Percentiles rank a stretch among this genome's conserved stretches.
Evolutionary conservation across 2,113 vertebrate genomes (phyloP).

Genomic region (Nestor notabilis): DNA sequence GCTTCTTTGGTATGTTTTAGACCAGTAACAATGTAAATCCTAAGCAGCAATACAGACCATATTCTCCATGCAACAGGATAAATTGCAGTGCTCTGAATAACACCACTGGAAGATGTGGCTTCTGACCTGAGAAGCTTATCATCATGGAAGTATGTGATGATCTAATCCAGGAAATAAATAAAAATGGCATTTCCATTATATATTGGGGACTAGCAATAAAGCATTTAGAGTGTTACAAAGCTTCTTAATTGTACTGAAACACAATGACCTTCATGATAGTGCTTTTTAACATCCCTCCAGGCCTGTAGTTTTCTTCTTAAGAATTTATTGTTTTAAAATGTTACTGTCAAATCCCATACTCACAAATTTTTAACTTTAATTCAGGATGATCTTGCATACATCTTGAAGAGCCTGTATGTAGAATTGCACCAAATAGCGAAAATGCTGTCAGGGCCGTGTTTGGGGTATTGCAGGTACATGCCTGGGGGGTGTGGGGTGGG

Average conservation of each 20-base stretch:
- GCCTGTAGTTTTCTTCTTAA: neutral
- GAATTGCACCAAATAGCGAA: neutral
- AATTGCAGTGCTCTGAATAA: neutral
- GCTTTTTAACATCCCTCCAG: neutral
- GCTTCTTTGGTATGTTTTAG: neutral
- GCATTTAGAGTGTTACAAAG: neutral
- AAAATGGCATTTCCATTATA: neutral
- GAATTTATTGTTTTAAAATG: neutral
- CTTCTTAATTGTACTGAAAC: neutral
- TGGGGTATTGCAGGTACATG: neutral
- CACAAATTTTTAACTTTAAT: neutral
- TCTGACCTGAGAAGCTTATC: neutral
- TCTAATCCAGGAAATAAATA: conserved; percentile 31
- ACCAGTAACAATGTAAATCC: neutral
- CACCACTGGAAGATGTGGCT: neutral
- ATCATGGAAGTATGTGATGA: conserved; percentile 15
- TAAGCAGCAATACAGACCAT: neutral
- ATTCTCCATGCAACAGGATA: neutral
- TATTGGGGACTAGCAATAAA: neutral
- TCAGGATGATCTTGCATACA: neutral
- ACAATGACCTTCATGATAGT: neutral
- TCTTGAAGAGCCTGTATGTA: neutral
- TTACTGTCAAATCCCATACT: neutral
- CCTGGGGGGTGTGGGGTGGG: neutral
- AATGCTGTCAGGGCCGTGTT: neutral